Base-by-base conservation (phyloP, 2,797 vertebrate genomes). In the Phataginus tricuspis region DNA sequence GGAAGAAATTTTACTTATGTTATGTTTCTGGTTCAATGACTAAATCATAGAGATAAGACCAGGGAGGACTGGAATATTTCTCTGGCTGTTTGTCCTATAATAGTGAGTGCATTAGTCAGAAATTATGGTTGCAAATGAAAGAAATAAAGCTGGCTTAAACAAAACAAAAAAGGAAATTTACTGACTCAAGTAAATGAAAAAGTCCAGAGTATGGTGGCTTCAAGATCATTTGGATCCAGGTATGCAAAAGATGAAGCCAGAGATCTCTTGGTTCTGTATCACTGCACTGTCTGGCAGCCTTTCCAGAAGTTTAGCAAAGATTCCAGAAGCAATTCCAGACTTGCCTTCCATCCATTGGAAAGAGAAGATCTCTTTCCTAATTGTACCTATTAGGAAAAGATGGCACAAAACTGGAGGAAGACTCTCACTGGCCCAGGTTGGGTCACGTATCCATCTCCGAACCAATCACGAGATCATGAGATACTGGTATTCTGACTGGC, bases 1-100 rank as follows among this genome's bases (percentile, higher is more conserved):
- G 57, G 90, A 95, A 86, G 68, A 94, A 78, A 94, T 94, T 79
- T 95, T 92, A 93, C 93, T 90, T 90, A 87, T 94, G 34, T 78
- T 95, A 8, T 53, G 1, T 86, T 96, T 84, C 87, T 93, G 42
- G 66, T 66, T 96, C 55, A 95, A 15, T 94, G 80, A 95, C 79
- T 87, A 97, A 77, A 42, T 90, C 55, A 55, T 63, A 85, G 71
- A 96, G 72, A 90, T 75, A 94, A 92, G 75, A 82, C 66, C 83
- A 92, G 45, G 23, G 66, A 96, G 68, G 53, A 69, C n/a, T 51
- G 13, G 88, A 91, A 34, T 89, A 87, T 90, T 91, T 95, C 95
- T 94, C 95, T 91, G 72, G 64, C 61, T 80, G 25, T 88, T 71
- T 80, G 29, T 77, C 91, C 87, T 93, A 55, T 92, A 72, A 93